A percentile compares a stretch with the other conserved stretches of the same genome.
These are phyloP conservation scores for Drosophila quadrilineata DNA, from an alignment of 1,140 invertebrate genomes.

Conservation along the genomic window DNA sequence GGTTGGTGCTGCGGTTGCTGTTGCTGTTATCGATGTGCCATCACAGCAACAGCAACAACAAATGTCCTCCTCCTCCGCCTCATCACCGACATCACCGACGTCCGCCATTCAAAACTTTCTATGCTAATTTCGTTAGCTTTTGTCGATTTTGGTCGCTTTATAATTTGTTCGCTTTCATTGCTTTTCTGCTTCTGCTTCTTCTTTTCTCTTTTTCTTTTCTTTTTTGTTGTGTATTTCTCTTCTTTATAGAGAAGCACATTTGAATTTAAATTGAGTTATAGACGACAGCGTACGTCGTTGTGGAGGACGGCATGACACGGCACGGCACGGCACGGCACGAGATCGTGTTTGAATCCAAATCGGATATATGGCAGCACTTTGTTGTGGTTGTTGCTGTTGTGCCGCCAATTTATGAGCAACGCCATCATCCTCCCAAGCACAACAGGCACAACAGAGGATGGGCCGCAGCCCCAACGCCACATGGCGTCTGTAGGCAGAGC, in stretches of 20 bases:
- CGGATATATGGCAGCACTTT: constrained; percentile 32
- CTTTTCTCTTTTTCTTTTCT: no score
- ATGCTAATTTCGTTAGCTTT: constrained; percentile 43
- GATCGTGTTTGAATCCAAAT: no score
- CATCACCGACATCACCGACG: constrained; percentile 25
- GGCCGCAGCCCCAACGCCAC: constrained; percentile 49
- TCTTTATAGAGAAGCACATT: constrained; percentile 46
- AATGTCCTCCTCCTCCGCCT: constrained; percentile 38
- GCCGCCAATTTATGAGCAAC: constrained; percentile 71
- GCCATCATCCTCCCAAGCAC: no score
- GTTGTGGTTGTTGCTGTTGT: no score
- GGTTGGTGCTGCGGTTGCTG: constrained; percentile 35
- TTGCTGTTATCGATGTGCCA: constrained; percentile 36
- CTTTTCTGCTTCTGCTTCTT: no score
- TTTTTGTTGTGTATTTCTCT: no score
- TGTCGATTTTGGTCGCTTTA: constrained; percentile 40
- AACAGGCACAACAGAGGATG: no score
- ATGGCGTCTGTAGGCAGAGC: constrained; percentile 11
- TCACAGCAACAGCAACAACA: constrained; percentile 67
- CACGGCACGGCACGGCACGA: neutral
- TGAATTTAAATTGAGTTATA: constrained; percentile 79
- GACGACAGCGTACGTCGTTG: constrained; percentile 3
- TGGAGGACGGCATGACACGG: neutral
- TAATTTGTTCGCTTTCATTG: constrained; percentile 52
- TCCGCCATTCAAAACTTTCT: constrained; percentile 53